Conservation (phyloP, 1,140 invertebrate species). For the Drosophila mojavensis region DNA sequence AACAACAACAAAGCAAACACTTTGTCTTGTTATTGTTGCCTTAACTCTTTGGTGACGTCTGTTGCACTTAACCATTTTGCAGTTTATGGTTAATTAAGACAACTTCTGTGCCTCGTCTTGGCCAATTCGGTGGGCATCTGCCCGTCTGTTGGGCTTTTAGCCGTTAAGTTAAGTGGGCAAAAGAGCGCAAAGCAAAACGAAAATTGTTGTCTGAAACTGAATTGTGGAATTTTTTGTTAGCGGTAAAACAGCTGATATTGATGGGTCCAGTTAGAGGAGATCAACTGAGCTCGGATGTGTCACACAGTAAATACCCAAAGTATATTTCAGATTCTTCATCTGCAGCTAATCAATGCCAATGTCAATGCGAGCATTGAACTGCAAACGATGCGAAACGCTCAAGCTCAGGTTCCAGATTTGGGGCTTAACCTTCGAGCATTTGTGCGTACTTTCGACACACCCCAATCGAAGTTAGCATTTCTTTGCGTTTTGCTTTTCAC, state of each 20-base stretch:
- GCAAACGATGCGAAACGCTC: conserved; percentile 9
- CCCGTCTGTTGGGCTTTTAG: conserved; percentile 9
- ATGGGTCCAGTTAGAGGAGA: conserved; percentile 12
- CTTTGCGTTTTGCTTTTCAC: conserved; percentile 44
- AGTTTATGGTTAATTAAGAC: conserved; percentile 74
- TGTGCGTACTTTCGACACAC: conserved; percentile 45
- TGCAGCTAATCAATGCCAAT: conserved; percentile 27
- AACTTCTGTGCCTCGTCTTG: conserved; percentile 63
- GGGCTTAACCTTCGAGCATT: conserved; percentile 17
- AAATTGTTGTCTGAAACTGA: conserved; percentile 54
- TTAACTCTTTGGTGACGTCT: conserved; percentile 59
- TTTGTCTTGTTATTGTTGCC: conserved; percentile 48
- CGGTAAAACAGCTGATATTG: neutral
- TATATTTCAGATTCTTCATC: neutral
- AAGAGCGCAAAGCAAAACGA: conserved; percentile 26
- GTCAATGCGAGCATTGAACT: conserved; percentile 45
- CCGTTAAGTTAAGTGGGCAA: conserved; percentile 46
- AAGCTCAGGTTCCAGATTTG: neutral
- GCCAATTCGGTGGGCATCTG: conserved; percentile 57
- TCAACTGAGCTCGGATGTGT: neutral
- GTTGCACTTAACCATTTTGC: conserved; percentile 65
- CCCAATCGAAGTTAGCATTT: conserved; percentile 37
- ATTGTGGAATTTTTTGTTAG: conserved; percentile 7
- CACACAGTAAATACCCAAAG: no score
- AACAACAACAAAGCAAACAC: conserved; percentile 61